These are phyloP conservation scores for Atta texana DNA, from an alignment of 1,140 invertebrate genomes.

Conservation along the genomic window DNA sequence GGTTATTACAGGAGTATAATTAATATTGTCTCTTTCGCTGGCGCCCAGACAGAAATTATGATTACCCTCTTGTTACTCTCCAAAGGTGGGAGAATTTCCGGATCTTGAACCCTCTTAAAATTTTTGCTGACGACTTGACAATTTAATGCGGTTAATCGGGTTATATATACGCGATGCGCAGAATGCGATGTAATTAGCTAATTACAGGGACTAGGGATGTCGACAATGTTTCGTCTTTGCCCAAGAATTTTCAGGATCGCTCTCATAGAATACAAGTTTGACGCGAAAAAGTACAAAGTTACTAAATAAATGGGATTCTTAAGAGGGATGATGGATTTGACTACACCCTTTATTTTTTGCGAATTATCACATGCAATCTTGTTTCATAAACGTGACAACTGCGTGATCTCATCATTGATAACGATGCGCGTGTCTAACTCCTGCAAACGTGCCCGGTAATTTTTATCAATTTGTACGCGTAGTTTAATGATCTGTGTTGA, in stretches of 20 bases:
- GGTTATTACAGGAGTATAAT: slow-evolving; percentile 84
- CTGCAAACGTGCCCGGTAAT: slow-evolving; percentile 1
- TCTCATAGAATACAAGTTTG: not conserved
- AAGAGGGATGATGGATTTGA: not conserved
- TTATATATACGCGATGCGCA: slow-evolving; percentile 58
- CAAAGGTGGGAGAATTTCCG: not conserved
- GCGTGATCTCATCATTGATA: not conserved
- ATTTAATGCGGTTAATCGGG: slow-evolving; percentile 77
- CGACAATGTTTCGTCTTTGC: slow-evolving; percentile 3
- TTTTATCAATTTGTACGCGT: slow-evolving; percentile 14
- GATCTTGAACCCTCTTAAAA: slow-evolving; percentile 33
- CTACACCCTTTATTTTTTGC: not conserved
- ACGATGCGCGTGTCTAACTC: slow-evolving; percentile 16
- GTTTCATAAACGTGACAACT: slow-evolving; percentile 14
- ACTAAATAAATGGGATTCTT: not conserved
- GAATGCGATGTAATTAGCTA: slow-evolving; percentile 69
- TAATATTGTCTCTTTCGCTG: slow-evolving; percentile 81
- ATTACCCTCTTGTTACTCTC: slow-evolving; percentile 70
- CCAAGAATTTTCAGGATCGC: too few relatives aligned
- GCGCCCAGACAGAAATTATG: slow-evolving; percentile 67
- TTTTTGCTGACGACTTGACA: slow-evolving; percentile 80
- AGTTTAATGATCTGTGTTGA: not conserved
- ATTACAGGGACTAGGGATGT: slow-evolving; percentile 71
- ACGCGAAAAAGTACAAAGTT: not conserved
- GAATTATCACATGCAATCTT: not conserved